A percentile compares a stretch with the other conserved stretches of the same genome.
Evolutionary conservation across 2,797 vertebrate species (phyloP).

Genomic region (Poeciliopsis presidionis): DNA sequence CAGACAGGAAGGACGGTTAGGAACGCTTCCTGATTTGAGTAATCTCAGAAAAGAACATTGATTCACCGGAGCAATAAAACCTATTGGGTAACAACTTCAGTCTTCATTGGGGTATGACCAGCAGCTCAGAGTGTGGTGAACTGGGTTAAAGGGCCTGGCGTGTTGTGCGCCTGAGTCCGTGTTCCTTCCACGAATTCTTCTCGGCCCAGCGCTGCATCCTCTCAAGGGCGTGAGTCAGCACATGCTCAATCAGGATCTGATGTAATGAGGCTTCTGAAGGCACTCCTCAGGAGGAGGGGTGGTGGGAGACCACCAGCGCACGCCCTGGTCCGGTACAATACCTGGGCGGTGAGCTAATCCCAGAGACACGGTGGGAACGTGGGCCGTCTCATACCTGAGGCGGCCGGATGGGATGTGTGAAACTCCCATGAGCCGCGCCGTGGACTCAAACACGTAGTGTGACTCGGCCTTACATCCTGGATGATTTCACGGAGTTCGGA

Average conservation of each 20-base stretch:
- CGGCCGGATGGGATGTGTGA: constrained; percentile 54
- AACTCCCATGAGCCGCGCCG: constrained; percentile 12
- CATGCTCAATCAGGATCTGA: constrained; percentile 51
- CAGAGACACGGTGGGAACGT: constrained; percentile 18
- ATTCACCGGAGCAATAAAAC: constrained; percentile 39
- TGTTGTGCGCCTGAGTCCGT: constrained; percentile 18
- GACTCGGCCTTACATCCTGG: constrained; percentile 43
- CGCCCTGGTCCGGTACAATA: constrained; percentile 61
- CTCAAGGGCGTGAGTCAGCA: constrained; percentile 50
- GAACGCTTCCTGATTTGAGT: constrained; percentile 54
- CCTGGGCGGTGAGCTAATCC: constrained; percentile 26
- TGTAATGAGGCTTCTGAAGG: constrained; percentile 37
- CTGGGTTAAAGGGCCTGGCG: not conserved
- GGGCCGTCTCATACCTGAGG: constrained; percentile 46
- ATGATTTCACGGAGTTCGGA: not conserved
- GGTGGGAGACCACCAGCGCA: constrained; percentile 16
- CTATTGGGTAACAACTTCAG: constrained; percentile 10
- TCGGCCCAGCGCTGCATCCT: constrained; percentile 44
- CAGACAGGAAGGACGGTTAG: constrained; percentile 47
- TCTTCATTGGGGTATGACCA: not conserved
- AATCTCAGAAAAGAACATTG: constrained; percentile 21
- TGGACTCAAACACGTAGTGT: constrained; percentile 43
- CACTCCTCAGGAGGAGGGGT: constrained; percentile 26
- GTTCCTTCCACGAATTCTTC: constrained; percentile 83
- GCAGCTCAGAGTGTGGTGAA: not conserved